Conservation (phyloP, 2,113 vertebrate species). For the Plestiodon gilberti region DNA sequence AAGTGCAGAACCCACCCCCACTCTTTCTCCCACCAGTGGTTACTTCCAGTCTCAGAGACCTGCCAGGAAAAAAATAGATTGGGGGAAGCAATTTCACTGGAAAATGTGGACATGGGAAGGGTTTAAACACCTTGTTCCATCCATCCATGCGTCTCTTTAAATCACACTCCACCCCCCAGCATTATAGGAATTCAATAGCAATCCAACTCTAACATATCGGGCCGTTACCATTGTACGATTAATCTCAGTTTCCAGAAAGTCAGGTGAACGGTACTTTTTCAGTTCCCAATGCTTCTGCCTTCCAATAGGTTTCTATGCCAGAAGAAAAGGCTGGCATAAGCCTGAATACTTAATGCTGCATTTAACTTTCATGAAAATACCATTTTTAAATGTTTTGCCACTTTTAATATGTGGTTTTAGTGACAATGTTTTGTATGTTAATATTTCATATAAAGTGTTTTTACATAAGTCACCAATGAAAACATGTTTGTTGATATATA, state of each 20-base stretch:
- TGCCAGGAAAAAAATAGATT: not conserved
- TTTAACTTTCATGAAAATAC: constrained; percentile 41
- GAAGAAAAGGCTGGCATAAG: constrained; percentile 9
- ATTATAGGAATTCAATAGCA: not conserved
- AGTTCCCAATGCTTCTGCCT: constrained; percentile 43
- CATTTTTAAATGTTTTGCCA: constrained; percentile 34
- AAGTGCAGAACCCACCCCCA: not conserved
- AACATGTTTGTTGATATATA: not conserved
- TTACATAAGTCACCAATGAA: constrained; percentile 21
- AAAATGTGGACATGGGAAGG: not conserved
- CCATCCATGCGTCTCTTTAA: not conserved
- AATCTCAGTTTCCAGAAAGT: not conserved
- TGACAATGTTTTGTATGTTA: constrained; percentile 55
- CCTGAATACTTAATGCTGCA: constrained; percentile 29
- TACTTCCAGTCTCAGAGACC: not conserved
- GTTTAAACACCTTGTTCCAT: not conserved
- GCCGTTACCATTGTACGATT: not conserved
- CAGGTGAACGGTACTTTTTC: constrained; percentile 23
- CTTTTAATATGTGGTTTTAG: constrained; percentile 45
- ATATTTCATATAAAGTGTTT: constrained; percentile 30
- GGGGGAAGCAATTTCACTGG: not conserved
- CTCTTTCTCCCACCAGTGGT: not conserved
- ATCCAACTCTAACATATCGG: not conserved
- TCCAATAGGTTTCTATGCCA: constrained; percentile 26
- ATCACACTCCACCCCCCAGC: not conserved